These are phyloP conservation scores for Cephus nigrinus DNA, from an alignment of 2,888 invertebrate genomes.

Conservation along the genomic window DNA sequence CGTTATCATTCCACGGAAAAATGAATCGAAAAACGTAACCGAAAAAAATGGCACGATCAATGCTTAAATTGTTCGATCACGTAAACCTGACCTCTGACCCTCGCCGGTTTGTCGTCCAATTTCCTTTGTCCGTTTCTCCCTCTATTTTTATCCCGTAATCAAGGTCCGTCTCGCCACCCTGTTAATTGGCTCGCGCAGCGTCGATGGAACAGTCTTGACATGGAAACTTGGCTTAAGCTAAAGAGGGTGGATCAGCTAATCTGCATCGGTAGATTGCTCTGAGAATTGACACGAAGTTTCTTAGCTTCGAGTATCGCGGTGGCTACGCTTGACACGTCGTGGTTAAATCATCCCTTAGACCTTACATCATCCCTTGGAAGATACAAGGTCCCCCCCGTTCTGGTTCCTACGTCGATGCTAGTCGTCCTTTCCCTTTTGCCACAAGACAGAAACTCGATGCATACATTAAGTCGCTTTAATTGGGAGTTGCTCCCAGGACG, in stretches of 20 bases:
- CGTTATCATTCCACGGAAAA: background rate
- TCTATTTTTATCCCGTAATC: background rate
- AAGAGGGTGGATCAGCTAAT: slow-evolving; percentile 49
- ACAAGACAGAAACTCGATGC: slow-evolving; percentile 62
- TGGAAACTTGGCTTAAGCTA: background rate
- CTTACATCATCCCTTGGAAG: slow-evolving; percentile 10
- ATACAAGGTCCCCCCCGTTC: background rate
- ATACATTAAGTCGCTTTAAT: slow-evolving; percentile 63
- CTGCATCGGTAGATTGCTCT: slow-evolving; percentile 66
- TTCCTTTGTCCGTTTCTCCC: background rate
- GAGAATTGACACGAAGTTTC: slow-evolving; percentile 63
- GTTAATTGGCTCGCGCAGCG: background rate
- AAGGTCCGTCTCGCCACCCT: background rate
- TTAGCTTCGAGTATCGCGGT: slow-evolving; percentile 35
- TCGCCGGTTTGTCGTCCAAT: background rate
- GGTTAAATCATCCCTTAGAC: slow-evolving; percentile 45
- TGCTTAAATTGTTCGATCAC: background rate
- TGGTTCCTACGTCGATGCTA: background rate
- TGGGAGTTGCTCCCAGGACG: slow-evolving; percentile 46
- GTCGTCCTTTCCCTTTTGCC: slow-evolving; percentile 36
- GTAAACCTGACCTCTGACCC: background rate
- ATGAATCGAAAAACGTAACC: background rate
- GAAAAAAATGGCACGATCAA: background rate
- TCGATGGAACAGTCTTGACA: background rate
- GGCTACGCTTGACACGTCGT: slow-evolving; percentile 48